Evolutionary conservation across 1,140 invertebrate species (phyloP).

Genomic region (Ceratina australensis): DNA sequence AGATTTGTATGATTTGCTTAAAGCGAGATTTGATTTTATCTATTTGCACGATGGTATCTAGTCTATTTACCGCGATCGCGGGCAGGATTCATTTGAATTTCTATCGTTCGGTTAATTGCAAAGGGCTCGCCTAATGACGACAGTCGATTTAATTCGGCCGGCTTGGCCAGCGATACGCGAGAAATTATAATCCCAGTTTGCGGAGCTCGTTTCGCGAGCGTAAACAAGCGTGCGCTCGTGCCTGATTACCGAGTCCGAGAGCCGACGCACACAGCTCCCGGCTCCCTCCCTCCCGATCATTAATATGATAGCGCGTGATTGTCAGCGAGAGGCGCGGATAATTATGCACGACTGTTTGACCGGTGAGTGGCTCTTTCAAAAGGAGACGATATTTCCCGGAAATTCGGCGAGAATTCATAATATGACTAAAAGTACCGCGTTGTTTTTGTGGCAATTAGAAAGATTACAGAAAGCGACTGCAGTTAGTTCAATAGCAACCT

Average conservation of each 20-base stretch:
- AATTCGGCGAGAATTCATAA: neutral
- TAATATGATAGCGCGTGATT: constrained; percentile 50
- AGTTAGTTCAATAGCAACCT: too few species aligned
- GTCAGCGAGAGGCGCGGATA: constrained; percentile 31
- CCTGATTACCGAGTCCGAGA: constrained; percentile 15
- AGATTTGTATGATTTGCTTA: too few species aligned
- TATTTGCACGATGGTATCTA: too few species aligned
- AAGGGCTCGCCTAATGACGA: neutral
- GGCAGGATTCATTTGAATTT: neutral
- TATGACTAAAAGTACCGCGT: neutral
- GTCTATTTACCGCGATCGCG: neutral
- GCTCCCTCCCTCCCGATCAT: constrained; percentile 26
- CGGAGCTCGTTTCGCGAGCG: neutral
- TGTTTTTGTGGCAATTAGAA: too few species aligned
- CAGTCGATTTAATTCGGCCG: constrained; percentile 2
- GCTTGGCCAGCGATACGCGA: neutral
- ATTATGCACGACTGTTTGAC: constrained; percentile 15
- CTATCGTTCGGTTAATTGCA: neutral
- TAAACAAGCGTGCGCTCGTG: constrained; percentile 23
- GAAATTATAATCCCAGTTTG: constrained; percentile 32
- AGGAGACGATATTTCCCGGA: neutral
- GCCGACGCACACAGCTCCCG: neutral
- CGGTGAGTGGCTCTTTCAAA: neutral
- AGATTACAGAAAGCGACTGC: too few species aligned
- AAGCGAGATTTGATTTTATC: too few species aligned